These are phyloP conservation scores for Ceratina australensis DNA, from an alignment of 1,140 invertebrate species.

Conservation along the genomic window DNA sequence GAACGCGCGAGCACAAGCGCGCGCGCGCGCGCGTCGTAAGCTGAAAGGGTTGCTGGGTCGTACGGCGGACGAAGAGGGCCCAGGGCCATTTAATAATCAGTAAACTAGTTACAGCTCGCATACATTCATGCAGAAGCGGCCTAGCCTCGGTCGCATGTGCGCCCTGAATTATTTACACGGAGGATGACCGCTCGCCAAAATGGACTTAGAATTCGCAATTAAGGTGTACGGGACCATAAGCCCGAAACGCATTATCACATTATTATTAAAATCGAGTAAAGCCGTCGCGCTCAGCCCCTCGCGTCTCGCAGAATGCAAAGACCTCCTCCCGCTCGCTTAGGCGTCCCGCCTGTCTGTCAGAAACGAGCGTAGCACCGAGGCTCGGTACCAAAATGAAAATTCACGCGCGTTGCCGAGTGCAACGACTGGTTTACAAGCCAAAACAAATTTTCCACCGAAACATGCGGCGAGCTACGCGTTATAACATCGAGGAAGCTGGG, in stretches of 20 bases:
- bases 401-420: constrained; percentile 2
- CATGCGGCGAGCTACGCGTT: constrained; percentile 12
- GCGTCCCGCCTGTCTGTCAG: constrained; percentile 18
- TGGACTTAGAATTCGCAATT: constrained; percentile 67
- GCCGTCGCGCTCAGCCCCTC: constrained; percentile 31
- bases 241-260: constrained; percentile 61
- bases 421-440: constrained; percentile 3
- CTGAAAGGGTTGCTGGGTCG: constrained; percentile 52
- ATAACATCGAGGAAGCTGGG: constrained; percentile 6
- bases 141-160: constrained; percentile 63
- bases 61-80: constrained; percentile 38
- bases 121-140: constrained; percentile 58
- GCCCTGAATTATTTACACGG: constrained; percentile 64
- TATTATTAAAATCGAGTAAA: constrained; percentile 64
- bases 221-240: constrained; percentile 59
- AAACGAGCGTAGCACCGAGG: neutral
- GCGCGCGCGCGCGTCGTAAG: constrained; percentile 39
- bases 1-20: no score
- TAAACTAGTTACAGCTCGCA: constrained; percentile 63
- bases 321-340: constrained; percentile 45
- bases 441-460: constrained; percentile 38
- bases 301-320: constrained; percentile 48
- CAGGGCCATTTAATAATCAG: constrained; percentile 65
- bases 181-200: constrained; percentile 66
- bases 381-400: constrained; percentile 35